Percentiles rank a stretch among this genome's conserved stretches.
These are phyloP conservation scores for Sebastes oblongus DNA, from an alignment of 2,797 vertebrate species.

Conservation along the genomic window DNA sequence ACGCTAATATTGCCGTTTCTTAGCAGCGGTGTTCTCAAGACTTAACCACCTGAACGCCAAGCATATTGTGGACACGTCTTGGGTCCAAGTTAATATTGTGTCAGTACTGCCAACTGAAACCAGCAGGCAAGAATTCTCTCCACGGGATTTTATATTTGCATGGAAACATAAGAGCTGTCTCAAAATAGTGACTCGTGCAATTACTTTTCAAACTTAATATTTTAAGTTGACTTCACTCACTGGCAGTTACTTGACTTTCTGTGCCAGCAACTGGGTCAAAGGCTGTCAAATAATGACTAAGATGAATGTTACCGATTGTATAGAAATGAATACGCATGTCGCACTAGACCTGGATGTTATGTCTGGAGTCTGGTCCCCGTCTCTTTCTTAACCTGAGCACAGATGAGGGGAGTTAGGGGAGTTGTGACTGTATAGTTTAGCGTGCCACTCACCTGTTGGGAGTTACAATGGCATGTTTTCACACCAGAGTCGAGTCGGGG, in stretches of 20 bases:
- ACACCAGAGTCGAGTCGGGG: slow-evolving; percentile 38
- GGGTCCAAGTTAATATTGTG: not conserved
- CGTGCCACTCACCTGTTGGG: slow-evolving; percentile 50
- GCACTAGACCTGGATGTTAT: not conserved
- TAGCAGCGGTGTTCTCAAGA: too few relatives aligned
- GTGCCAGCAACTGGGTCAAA: not conserved
- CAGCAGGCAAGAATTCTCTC: not conserved
- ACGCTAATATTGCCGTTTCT: too few relatives aligned
- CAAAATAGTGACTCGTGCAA: not conserved
- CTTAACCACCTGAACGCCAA: too few relatives aligned
- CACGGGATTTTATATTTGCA: not conserved
- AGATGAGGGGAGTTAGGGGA: not conserved
- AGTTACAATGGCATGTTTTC: slow-evolving; percentile 38
- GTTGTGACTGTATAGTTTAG: not conserved
- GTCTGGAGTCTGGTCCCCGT: not conserved
- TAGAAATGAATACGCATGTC: not conserved
- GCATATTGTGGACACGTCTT: too few relatives aligned
- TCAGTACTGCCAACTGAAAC: not conserved
- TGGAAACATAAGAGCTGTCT: not conserved
- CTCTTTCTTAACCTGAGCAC: not conserved
- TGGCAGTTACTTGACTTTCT: not conserved
- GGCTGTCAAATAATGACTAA: not conserved
- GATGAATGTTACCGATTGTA: not conserved
- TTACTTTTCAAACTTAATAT: not conserved
- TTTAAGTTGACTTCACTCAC: not conserved